phyloP scores from a whole-genome alignment of 2,888 invertebrate species.

The Drosophila pseudotakahashii region DNA sequence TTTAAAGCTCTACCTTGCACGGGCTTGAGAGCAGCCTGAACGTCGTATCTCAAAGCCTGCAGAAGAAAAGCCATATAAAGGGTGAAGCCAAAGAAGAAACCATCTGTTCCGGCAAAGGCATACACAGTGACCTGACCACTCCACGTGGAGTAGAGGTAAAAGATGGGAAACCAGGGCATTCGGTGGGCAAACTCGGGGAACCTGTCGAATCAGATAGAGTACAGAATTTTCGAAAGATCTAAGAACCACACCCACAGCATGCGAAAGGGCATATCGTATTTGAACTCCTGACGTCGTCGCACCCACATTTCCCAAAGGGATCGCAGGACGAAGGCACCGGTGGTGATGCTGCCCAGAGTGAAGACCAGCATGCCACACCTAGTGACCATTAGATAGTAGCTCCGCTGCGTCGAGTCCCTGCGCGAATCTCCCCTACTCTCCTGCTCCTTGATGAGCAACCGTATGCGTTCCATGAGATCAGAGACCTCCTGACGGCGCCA shows the following conservation, averaged over 20 bases:
- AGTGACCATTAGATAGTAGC: conserved; percentile 53
- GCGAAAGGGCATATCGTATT: conserved; percentile 69
- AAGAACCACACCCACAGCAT: conserved; percentile 56
- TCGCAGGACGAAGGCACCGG: conserved; percentile 61
- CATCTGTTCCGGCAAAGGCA: conserved; percentile 66
- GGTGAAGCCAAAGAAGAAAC: conserved; percentile 69
- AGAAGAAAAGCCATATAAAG: conserved; percentile 61
- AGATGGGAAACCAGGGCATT: conserved; percentile 58
- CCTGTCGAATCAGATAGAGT: conserved; percentile 20
- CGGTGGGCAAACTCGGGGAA: conserved; percentile 53
- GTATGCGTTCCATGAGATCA: conserved; percentile 49
- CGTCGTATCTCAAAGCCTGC: conserved; percentile 46
- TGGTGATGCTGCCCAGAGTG: conserved; percentile 60
- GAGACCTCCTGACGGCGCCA: conserved; percentile 54
- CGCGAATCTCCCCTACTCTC: not conserved
- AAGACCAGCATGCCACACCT: conserved; percentile 61
- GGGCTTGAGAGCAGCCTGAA: conserved; percentile 30
- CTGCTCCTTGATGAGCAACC: conserved; percentile 52
- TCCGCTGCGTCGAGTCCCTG: conserved; percentile 25
- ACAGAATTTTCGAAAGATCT: not conserved
- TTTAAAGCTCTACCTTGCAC: conserved; percentile 32
- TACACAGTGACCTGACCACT: conserved; percentile 68
- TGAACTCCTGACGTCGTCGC: conserved; percentile 48
- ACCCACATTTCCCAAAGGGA: conserved; percentile 65
- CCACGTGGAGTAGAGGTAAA: conserved; percentile 65